A percentile compares a stretch with the other conserved stretches of the same genome.
phyloP scores from a whole-genome alignment of 2,888 invertebrate genomes.

The Ischnus inquisitorius region DNA sequence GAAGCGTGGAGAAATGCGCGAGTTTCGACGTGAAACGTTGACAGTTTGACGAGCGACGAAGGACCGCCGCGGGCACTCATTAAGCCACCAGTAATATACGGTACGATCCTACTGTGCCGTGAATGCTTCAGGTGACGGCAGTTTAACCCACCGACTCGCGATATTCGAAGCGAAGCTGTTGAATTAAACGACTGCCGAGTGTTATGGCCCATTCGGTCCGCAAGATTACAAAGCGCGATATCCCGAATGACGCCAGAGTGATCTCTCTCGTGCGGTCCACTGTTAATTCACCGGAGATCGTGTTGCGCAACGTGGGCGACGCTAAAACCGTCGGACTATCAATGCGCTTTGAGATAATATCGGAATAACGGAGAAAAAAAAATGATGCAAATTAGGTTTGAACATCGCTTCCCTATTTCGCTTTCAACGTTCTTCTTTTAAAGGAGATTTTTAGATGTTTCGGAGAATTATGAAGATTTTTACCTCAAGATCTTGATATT shows the following conservation, averaged over 20 bases:
- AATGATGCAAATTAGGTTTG: too few relatives aligned
- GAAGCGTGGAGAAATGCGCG: not conserved
- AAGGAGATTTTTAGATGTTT: too few relatives aligned
- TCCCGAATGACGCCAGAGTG: not conserved
- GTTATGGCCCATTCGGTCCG: slow-evolving; percentile 2
- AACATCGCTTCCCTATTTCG: too few relatives aligned
- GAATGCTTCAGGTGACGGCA: not conserved
- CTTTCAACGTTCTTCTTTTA: too few relatives aligned
- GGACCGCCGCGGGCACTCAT: slow-evolving; percentile 55
- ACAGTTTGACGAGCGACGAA: slow-evolving; percentile 54
- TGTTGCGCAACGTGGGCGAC: not conserved
- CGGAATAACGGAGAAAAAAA: slow-evolving; percentile 1
- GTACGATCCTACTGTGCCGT: slow-evolving; percentile 27
- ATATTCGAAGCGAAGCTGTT: slow-evolving; percentile 15
- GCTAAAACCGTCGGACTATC: not conserved
- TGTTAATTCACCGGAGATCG: not conserved
- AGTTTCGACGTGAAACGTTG: slow-evolving; percentile 49
- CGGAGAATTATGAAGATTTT: too few relatives aligned
- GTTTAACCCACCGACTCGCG: not conserved
- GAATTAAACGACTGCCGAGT: slow-evolving; percentile 11
- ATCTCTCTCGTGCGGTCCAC: not conserved
- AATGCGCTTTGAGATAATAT: not conserved
- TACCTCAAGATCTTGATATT: too few relatives aligned
- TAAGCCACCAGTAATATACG: slow-evolving; percentile 47
- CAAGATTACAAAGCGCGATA: slow-evolving; percentile 9